A percentile compares a stretch with the other conserved stretches of the same genome.
These are phyloP conservation scores for Carlito syrichta DNA, from an alignment of 2,113 vertebrate species.

Conservation along the genomic window DNA sequence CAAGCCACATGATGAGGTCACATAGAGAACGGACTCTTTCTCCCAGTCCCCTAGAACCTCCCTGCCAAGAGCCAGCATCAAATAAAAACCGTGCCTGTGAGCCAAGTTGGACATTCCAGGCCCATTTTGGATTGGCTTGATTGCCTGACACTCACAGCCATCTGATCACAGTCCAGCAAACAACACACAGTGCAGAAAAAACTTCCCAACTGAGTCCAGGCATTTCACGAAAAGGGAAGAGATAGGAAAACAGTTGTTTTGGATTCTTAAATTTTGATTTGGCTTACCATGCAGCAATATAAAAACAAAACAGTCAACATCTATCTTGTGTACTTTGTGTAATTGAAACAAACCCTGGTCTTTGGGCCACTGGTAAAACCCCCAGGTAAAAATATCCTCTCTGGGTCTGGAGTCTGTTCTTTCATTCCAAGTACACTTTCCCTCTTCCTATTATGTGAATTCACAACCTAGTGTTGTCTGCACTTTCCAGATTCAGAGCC, in stretches of 20 bases:
- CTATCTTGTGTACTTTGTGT: too few relatives aligned
- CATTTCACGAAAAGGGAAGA: not conserved
- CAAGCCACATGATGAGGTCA: rapidly evolving
- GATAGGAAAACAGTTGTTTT: not conserved
- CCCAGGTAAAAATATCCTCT: not conserved
- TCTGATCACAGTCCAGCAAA: not conserved
- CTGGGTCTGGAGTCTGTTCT: not conserved
- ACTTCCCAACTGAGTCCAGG: not conserved
- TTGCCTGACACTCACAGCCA: not conserved
- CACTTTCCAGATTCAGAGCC: not conserved
- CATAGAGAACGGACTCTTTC: not conserved
- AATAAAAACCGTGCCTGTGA: not conserved
- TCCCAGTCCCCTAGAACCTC: not conserved
- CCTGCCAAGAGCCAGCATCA: not conserved
- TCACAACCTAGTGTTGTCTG: not conserved
- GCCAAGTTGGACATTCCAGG: not conserved
- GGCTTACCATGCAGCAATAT: not conserved
- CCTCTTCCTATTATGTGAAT: not conserved
- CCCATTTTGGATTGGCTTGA: not conserved
- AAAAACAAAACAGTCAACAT: not conserved
- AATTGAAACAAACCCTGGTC: not conserved
- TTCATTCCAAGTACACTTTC: not conserved
- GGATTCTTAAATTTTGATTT: not conserved
- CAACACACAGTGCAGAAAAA: not conserved
- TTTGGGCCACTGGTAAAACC: not conserved